phyloP scores from a whole-genome alignment of 2,113 vertebrate species.

The Noctilio leporinus region DNA sequence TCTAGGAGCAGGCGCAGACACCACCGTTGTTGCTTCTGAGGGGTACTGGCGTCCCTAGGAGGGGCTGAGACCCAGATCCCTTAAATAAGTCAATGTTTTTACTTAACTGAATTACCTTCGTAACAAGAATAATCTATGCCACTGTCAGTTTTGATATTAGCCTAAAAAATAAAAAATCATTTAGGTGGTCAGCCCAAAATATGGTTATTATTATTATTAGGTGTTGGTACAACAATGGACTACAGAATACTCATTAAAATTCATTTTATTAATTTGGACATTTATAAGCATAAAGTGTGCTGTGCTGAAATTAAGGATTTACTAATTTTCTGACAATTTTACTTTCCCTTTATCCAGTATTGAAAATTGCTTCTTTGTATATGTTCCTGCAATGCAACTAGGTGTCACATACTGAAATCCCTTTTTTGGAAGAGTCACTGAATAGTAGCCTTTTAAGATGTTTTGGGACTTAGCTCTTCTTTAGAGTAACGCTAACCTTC shows the following conservation, averaged over 20 bases:
- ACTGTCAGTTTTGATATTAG: neutral
- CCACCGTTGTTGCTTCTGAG: neutral
- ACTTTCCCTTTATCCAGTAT: neutral
- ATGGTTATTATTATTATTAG: neutral
- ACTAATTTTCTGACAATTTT: neutral
- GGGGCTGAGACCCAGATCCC: neutral
- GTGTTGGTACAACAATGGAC: neutral
- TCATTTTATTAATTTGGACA: constrained; percentile 36
- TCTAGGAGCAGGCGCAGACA: neutral
- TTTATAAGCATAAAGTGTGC: constrained; percentile 32
- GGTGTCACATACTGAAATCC: neutral
- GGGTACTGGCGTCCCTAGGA: neutral
- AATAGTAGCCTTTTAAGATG: neutral
- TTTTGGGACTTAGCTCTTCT: neutral
- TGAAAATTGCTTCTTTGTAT: neutral
- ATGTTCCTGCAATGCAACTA: neutral
- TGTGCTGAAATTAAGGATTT: constrained; percentile 12
- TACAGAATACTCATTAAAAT: neutral
- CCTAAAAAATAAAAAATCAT: neutral
- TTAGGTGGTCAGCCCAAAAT: neutral
- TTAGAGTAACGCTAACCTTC: neutral
- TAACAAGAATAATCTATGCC: neutral
- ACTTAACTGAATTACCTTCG: neutral
- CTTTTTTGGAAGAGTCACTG: constrained; percentile 18
- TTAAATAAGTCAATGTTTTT: neutral